These are phyloP conservation scores for Leucozona laternaria DNA, from an alignment of 2,888 invertebrate species.

Conservation along the genomic window DNA sequence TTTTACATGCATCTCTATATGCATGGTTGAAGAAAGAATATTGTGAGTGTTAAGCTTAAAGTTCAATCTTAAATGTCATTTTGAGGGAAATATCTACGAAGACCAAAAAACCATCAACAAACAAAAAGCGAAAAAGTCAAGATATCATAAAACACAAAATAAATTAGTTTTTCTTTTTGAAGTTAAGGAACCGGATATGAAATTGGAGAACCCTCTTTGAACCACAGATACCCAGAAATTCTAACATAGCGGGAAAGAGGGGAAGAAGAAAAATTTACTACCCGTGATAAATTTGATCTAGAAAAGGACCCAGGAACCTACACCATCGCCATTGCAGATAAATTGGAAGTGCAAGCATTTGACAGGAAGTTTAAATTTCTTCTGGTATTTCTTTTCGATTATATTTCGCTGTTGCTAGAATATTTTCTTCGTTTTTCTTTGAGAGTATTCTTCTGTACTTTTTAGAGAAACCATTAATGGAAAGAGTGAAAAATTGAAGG, in stretches of 20 bases:
- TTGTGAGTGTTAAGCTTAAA: conserved; percentile 64
- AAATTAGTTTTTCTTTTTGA: conserved; percentile 63
- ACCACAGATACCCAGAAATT: not conserved
- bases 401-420: not conserved
- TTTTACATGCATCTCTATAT: conserved; percentile 59
- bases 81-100: not conserved
- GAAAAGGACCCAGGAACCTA: conserved; percentile 50
- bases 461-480: not conserved
- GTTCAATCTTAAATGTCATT: conserved; percentile 53
- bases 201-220: not conserved
- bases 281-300: conserved; percentile 72
- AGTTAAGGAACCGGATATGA: not conserved
- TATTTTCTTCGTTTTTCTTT: not conserved
- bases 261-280: conserved; percentile 41
- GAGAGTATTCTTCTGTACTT: not conserved
- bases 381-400: conserved; percentile 35
- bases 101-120: not conserved
- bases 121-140: conserved; percentile 41
- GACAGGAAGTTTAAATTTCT: conserved; percentile 61
- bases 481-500: conserved; percentile 67
- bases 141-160: conserved; percentile 70
- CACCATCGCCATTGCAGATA: conserved; percentile 23
- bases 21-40: conserved; percentile 41
- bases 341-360: conserved; percentile 57
- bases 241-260: not conserved